Evolutionary conservation across 2,888 invertebrate species (phyloP), one percentile per base, ranked within the genome.

Genomic region (Cephus rjabovi): DNA sequence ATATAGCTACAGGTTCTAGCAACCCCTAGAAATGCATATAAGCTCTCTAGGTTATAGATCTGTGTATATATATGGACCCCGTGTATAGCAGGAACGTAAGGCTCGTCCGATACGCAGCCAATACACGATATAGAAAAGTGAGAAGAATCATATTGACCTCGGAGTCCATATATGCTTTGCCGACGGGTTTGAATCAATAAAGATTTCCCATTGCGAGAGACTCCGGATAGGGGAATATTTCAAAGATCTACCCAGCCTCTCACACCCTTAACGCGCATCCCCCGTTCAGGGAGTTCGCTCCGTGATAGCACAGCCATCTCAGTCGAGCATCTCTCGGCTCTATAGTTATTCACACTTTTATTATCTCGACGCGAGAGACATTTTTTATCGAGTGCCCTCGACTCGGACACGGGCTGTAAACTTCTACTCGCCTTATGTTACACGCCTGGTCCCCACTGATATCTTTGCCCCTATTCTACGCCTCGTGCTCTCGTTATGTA

Each of bases 111-210:
- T 71, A 33, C 71, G 71, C 71, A 34, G 33, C 1, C 71, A 23
- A 34, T 71, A 9, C 23, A 23, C 23, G 23, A 71, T 71, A 71
- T 71, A 34, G 35, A 69, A 56, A 30, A 75, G 68, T 40, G 79
- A 81, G 84, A 84, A 83, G 85, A 87, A 88, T 88, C 87, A 87
- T 87, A 89, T 88, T 88, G 89, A 89, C 89, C 88, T 84, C 84
- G 86, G 84, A 86, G 71, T 71, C 85, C 83, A 85, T 86, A 84
- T 84, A 86, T 85, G 85, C 83, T 82, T 83, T 83, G 80, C 83
- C 85, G 86, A 84, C 83, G 86, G 87, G 84, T 86, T 86, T 87
- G 88, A 90, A 90, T 91, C 91, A 89, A 91, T 91, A 89, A 88
- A 90, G 90, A 90, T 90, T 90, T 90, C 84, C 88, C 85, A 87